Percentiles rank a stretch among this genome's conserved stretches.
phyloP scores from a whole-genome alignment of 2,888 invertebrate genomes.

The Thereva nobilitata region DNA sequence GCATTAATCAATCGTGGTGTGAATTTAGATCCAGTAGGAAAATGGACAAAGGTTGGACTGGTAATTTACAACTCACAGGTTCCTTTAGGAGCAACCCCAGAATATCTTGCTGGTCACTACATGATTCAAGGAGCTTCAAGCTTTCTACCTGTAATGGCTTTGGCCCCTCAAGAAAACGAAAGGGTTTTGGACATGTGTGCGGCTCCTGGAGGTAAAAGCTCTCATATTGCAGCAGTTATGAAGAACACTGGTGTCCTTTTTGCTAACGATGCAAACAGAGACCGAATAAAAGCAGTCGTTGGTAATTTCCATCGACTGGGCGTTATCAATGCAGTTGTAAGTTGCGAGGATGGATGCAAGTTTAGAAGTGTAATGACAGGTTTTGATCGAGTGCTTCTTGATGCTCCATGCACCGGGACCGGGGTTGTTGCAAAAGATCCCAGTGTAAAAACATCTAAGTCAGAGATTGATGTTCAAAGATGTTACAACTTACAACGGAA shows the following conservation, averaged over 20 bases:
- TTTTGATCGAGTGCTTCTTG: slow-evolving; percentile 93
- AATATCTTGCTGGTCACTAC: slow-evolving; percentile 98
- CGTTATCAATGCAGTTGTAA: slow-evolving; percentile 89
- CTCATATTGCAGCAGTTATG: slow-evolving; percentile 97
- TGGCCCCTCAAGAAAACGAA: slow-evolving; percentile 96
- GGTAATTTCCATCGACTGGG: slow-evolving; percentile 97
- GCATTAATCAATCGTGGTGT: slow-evolving; percentile 95
- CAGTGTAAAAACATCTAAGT: slow-evolving; percentile 91
- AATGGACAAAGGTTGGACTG: slow-evolving; percentile 98
- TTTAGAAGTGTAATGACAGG: slow-evolving; percentile 83
- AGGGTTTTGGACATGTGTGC: slow-evolving; percentile 95
- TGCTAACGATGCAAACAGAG: slow-evolving; percentile 92
- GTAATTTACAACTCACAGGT: slow-evolving; percentile 96
- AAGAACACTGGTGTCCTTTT: slow-evolving; percentile 96
- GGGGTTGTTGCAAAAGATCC: slow-evolving; percentile 98
- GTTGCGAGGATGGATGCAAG: slow-evolving; percentile 86
- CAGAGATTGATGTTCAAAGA: slow-evolving; percentile 84
- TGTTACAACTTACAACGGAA: slow-evolving; percentile 93
- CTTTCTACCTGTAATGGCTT: slow-evolving; percentile 95
- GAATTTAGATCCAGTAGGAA: slow-evolving; percentile 96
- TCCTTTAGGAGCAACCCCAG: slow-evolving; percentile 97
- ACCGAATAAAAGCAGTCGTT: slow-evolving; percentile 87
- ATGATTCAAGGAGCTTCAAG: slow-evolving; percentile 96
- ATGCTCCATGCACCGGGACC: slow-evolving; percentile 98
- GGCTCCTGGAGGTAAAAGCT: slow-evolving; percentile 98